Percentiles rank a stretch among this genome's conserved stretches.
phyloP scores from a whole-genome alignment of 64 coral and sea anemone genomes.

The Montipora sp. region DNA sequence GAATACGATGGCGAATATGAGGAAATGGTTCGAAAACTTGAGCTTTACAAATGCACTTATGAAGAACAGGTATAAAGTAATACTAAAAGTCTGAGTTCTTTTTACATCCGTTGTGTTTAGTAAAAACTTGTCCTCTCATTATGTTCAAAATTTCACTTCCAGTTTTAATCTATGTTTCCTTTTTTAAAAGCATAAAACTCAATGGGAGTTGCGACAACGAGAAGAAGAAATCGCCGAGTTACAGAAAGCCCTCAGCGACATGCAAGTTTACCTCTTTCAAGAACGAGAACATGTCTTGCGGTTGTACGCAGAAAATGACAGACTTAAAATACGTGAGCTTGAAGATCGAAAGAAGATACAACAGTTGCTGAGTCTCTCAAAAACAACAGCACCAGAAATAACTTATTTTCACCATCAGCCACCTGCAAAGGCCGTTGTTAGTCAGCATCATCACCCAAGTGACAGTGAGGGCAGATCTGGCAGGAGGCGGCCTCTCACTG shows the following conservation, averaged over 20 bases:
- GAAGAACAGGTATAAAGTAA: constrained; percentile 79
- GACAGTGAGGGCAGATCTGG: neutral
- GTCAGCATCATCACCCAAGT: constrained; percentile 57
- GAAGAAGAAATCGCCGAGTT: constrained; percentile 98
- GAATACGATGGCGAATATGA: constrained; percentile 99
- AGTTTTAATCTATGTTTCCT: neutral
- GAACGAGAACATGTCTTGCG: constrained; percentile 94
- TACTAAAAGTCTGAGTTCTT: no score
- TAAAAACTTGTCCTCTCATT: neutral
- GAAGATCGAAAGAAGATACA: constrained; percentile 99
- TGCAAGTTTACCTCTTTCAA: constrained; percentile 99
- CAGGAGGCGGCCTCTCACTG: constrained; percentile 31
- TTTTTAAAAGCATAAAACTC: constrained; percentile 80
- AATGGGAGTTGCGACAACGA: constrained; percentile 90
- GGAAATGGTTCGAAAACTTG: constrained; percentile 90
- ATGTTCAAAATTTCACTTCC: neutral
- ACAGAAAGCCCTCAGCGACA: constrained; percentile 97
- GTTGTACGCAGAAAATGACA: constrained; percentile 95
- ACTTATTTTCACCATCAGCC: constrained; percentile 97
- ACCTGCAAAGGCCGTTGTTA: constrained; percentile 80
- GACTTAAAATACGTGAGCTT: constrained; percentile 92
- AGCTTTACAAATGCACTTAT: constrained; percentile 96
- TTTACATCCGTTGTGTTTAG: neutral
- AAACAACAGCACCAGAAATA: constrained; percentile 82
- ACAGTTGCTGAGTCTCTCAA: constrained; percentile 83